Evolutionary conservation across 2,797 vertebrate genomes (phyloP).

Genomic region (Sciurus vulgaris): DNA sequence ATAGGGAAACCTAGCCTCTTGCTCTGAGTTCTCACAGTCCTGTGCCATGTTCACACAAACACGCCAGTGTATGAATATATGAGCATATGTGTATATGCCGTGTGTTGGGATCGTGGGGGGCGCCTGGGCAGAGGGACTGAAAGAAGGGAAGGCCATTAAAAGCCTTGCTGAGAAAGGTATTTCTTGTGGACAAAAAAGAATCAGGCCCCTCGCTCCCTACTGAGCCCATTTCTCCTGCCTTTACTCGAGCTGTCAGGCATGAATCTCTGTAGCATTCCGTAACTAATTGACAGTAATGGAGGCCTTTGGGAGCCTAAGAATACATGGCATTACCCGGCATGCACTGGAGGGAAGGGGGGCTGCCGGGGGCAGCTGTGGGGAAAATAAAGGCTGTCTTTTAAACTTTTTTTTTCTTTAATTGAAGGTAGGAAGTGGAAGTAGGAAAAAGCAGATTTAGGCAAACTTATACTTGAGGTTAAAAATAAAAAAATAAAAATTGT

Average conservation of each 20-base stretch:
- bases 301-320: slow-evolving; percentile 90
- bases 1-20: slow-evolving; percentile 17
- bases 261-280: slow-evolving; percentile 98
- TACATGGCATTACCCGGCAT: slow-evolving; percentile 93
- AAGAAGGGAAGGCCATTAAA: slow-evolving; percentile 80
- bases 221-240: slow-evolving; percentile 92
- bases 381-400: slow-evolving; percentile 88
- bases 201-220: slow-evolving; percentile 89
- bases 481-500: slow-evolving; percentile 28
- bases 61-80: slow-evolving; percentile 43
- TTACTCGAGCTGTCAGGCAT: slow-evolving; percentile 98
- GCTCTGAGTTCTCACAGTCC: slow-evolving; percentile 78
- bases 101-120: slow-evolving; percentile 40
- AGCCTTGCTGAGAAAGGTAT: slow-evolving; percentile 91
- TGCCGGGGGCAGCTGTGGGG: slow-evolving; percentile 87
- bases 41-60: slow-evolving; percentile 60
- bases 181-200: slow-evolving; percentile 89
- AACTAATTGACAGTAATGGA: slow-evolving; percentile 99
- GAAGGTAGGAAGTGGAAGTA: slow-evolving; percentile 69
- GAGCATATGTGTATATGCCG: slow-evolving; percentile 40
- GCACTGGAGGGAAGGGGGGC: slow-evolving; percentile 86
- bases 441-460: slow-evolving; percentile 70
- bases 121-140: slow-evolving; percentile 63
- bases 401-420: slow-evolving; percentile 78
- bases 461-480: slow-evolving; percentile 67